A percentile compares a stretch with the other conserved stretches of the same genome.
phyloP scores from a whole-genome alignment of 2,113 vertebrate genomes.

The Struthidea cinerea region DNA sequence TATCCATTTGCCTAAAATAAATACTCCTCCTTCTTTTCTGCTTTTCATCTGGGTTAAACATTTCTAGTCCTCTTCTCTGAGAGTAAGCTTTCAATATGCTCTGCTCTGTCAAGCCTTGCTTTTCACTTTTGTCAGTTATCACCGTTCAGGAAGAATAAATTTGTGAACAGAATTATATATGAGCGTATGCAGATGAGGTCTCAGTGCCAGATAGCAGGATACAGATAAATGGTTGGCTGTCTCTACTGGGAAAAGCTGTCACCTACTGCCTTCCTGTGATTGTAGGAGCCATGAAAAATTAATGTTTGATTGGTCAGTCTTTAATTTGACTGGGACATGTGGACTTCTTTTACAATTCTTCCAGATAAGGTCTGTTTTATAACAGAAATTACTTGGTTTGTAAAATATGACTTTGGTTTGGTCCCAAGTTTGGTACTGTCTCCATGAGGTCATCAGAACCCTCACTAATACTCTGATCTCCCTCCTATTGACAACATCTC shows the following conservation, averaged over 20 bases:
- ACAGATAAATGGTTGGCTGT: not conserved
- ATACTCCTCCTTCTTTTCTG: not conserved
- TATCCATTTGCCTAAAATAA: not conserved
- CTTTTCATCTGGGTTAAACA: not conserved
- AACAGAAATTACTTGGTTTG: not conserved
- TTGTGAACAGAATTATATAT: not conserved
- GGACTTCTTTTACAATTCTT: not conserved
- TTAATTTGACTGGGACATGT: not conserved
- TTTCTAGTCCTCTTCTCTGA: not conserved
- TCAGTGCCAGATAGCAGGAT: not conserved
- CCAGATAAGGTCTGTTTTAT: not conserved
- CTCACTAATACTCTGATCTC: not conserved
- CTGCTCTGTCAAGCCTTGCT: not conserved
- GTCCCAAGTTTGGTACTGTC: not conserved
- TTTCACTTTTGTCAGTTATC: not conserved
- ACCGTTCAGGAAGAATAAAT: not conserved
- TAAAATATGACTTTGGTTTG: not conserved
- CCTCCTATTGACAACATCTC: not conserved
- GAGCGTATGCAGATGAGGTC: not conserved
- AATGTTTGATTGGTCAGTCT: rapidly evolving
- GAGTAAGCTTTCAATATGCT: not conserved
- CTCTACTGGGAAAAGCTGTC: not conserved
- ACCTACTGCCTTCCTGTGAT: not conserved
- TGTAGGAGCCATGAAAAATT: not conserved
- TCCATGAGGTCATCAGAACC: not conserved